Conservation (phyloP, 2,888 invertebrate species). For the Piscicola geometra region DNA sequence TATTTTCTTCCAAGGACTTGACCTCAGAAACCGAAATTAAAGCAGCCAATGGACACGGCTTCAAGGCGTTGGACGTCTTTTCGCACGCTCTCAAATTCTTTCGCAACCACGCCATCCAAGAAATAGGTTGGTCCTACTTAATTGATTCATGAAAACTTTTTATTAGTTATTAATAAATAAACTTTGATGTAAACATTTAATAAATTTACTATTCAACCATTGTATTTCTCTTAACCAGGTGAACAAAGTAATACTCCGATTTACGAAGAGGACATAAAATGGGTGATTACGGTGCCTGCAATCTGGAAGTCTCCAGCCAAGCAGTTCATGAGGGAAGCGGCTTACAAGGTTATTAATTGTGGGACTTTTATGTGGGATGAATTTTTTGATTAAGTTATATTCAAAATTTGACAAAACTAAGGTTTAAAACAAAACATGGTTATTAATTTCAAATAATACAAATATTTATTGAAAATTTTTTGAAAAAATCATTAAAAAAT, state of each 20-base stretch:
- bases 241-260: slow-evolving; percentile 58
- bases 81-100: slow-evolving; percentile 59
- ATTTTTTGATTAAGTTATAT: too few relatives aligned
- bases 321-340: slow-evolving; percentile 61
- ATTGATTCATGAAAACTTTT: background rate
- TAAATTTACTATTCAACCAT: background rate
- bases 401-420: too few relatives aligned
- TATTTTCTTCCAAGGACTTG: slow-evolving; percentile 59
- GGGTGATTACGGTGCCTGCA: slow-evolving; percentile 62
- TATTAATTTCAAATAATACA: too few relatives aligned
- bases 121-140: slow-evolving; percentile 21
- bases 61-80: slow-evolving; percentile 59
- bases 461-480: too few relatives aligned
- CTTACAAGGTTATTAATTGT: slow-evolving; percentile 58
- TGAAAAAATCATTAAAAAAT: too few relatives aligned
- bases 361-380: background rate
- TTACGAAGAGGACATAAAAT: slow-evolving; percentile 58
- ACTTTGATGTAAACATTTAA: background rate
- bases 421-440: too few relatives aligned
- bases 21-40: slow-evolving; percentile 56
- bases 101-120: slow-evolving; percentile 58
- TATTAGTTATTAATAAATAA: background rate
- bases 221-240: slow-evolving; percentile 37
- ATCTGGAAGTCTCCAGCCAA: slow-evolving; percentile 62
- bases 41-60: slow-evolving; percentile 58